These are phyloP conservation scores for Ectobius pallidus DNA, from an alignment of 2,888 invertebrate species.

Conservation along the genomic window DNA sequence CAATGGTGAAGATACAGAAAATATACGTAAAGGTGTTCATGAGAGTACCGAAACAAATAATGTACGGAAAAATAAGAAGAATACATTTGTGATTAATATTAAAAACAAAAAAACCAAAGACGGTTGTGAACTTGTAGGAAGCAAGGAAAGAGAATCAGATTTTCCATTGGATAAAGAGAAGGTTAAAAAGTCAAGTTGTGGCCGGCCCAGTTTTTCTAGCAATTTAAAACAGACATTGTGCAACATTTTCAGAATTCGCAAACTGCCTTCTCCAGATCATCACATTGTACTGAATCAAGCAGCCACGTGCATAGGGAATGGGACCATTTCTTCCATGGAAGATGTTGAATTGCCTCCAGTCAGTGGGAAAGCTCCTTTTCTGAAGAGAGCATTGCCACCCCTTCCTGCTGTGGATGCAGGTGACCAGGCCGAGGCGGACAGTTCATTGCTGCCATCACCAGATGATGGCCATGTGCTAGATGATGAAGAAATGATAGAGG, in stretches of 20 bases:
- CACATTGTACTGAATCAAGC: too few species aligned
- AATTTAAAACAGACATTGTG: constrained; percentile 85
- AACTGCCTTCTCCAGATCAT: constrained; percentile 60
- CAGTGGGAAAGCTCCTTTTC: constrained; percentile 61
- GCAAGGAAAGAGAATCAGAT: constrained; percentile 34
- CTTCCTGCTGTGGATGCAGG: constrained; percentile 57
- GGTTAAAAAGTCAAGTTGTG: constrained; percentile 68
- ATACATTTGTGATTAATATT: constrained; percentile 64
- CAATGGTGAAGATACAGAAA: constrained; percentile 50
- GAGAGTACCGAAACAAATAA: constrained; percentile 58
- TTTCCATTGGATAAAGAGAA: constrained; percentile 52
- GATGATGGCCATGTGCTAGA: constrained; percentile 52
- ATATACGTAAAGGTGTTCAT: constrained; percentile 58
- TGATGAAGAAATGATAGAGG: constrained; percentile 55
- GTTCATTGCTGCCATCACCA: constrained; percentile 28
- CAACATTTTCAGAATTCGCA: constrained; percentile 78
- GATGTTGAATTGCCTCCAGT: constrained; percentile 22
- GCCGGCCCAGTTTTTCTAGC: constrained; percentile 65
- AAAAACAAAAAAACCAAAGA: constrained; percentile 65
- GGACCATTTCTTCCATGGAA: constrained; percentile 33
- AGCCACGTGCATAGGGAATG: constrained; percentile 42
- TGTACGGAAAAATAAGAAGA: constrained; percentile 59
- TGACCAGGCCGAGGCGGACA: neutral
- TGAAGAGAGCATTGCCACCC: constrained; percentile 70
- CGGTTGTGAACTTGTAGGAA: constrained; percentile 44